These are phyloP conservation scores for Rhingia rostrata DNA, from an alignment of 2,888 invertebrate species.

Conservation along the genomic window DNA sequence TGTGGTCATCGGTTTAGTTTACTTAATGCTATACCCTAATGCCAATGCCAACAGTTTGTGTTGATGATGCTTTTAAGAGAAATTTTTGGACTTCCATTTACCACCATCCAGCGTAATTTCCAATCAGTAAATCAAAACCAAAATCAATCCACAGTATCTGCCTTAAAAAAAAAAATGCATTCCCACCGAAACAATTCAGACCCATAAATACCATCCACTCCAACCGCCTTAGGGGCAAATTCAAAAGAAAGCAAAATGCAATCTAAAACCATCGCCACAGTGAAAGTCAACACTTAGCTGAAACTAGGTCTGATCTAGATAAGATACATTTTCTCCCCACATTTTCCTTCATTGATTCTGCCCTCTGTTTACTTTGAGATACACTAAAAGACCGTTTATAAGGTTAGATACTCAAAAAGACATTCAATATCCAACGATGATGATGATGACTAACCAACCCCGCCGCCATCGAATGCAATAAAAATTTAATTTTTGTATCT, in stretches of 20 bases:
- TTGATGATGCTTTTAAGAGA: too few species aligned
- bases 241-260: slow-evolving; percentile 33
- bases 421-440: slow-evolving; percentile 31
- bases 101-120: too few species aligned
- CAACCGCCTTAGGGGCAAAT: slow-evolving; percentile 51
- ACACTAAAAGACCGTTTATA: slow-evolving; percentile 39
- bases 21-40: too few species aligned
- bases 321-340: slow-evolving; percentile 19
- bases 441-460: slow-evolving; percentile 54
- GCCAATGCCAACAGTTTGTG: too few species aligned
- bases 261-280: slow-evolving; percentile 7
- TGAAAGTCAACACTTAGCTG: slow-evolving; percentile 21
- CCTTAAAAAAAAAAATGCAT: background rate
- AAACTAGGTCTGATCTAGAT: slow-evolving; percentile 39
- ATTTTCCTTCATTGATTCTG: slow-evolving; percentile 35
- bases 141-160: too few species aligned
- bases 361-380: background rate
- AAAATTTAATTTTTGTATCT: slow-evolving; percentile 51
- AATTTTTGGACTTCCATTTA: too few species aligned
- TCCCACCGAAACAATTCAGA: background rate
- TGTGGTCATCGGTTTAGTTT: too few species aligned
- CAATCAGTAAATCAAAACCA: too few species aligned
- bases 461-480: slow-evolving; percentile 52
- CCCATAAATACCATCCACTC: slow-evolving; percentile 7
- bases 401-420: slow-evolving; percentile 33